A percentile compares a stretch with the other conserved stretches of the same genome.
These are phyloP conservation scores for Dasyurus viverrinus DNA, from an alignment of 2,113 vertebrate genomes.

Conservation along the genomic window DNA sequence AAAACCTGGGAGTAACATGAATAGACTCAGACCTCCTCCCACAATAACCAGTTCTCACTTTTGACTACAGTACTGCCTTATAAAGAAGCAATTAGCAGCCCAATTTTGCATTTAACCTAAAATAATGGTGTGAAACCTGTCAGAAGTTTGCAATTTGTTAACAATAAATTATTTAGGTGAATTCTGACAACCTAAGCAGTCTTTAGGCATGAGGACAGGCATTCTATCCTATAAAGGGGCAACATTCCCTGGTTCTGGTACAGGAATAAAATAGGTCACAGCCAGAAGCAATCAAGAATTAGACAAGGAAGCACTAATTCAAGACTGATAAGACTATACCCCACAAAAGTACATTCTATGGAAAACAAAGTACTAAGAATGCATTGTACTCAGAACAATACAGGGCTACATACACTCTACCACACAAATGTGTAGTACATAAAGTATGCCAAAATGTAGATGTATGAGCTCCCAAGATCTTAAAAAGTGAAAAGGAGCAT, in stretches of 20 bases:
- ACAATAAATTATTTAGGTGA: neutral
- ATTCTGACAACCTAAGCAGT: neutral
- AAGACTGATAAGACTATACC: neutral
- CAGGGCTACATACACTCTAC: neutral
- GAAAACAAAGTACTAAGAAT: neutral
- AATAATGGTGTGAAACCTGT: neutral
- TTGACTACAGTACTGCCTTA: neutral
- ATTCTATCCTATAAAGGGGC: neutral
- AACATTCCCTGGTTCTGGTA: neutral
- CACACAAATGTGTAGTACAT: neutral
- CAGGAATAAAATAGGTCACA: neutral
- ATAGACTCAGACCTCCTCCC: neutral
- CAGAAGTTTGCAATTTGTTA: neutral
- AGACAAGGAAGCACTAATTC: neutral
- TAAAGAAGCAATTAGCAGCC: neutral
- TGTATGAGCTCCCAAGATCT: neutral
- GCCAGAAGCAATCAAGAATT: neutral
- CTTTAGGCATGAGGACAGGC: neutral
- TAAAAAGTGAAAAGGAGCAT: neutral
- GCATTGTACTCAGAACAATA: neutral
- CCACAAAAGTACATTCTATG: neutral
- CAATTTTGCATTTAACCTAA: neutral
- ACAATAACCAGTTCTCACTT: neutral
- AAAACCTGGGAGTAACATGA: neutral
- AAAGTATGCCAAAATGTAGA: neutral